Evolutionary conservation across 2,888 invertebrate species (phyloP), one percentile per base, ranked within the genome.

Genomic region (Drosophila anomelani): DNA sequence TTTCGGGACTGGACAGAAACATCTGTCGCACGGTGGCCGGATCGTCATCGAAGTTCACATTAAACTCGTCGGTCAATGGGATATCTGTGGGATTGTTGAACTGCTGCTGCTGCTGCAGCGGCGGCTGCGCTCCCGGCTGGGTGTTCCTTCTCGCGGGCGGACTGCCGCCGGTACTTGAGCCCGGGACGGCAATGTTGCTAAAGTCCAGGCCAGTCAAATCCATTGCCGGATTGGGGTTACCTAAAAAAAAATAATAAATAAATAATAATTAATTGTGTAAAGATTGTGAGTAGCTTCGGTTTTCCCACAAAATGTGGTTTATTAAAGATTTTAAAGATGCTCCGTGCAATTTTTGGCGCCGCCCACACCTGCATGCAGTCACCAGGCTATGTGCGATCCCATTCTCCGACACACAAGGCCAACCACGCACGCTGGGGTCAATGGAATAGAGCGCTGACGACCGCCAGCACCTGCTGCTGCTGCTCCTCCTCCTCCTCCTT

Each of bases 1-100:
- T 97, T 90, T 98, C 97, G 0, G 98, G 98, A 93, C 97, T 97
- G 34, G 96, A 95, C 47, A 97, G 92, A 85, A 98, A 96, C 96
- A 97, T 96, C 88, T 97, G 96, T 77, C 96, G 94, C 62, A 98
- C 96, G 86, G 95, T 94, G 20, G 95, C 95, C 9, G 98, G 97
- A 93, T 98, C 97, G 90, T 97, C 96, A 89, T 96, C 96, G 13
- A 94, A 94, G 44, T 92, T 92, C 6, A 93, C 92, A 71, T 92
- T 90, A 47, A 92, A 92, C 20, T 93, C 93, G 73, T 91, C 88
- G 12, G 87, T 89, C 79, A 68, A 51, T n/a, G 85, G 85, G 29
- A 85, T 74, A 36, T 86, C 84, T 44, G 75, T 57, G 8, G 80
- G 58, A 20, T 75, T 58, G 26, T 54, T 81, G 43, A 67, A 51